Conservation (phyloP, 2,113 vertebrate genomes). For the Rhinolophus sinicus region DNA sequence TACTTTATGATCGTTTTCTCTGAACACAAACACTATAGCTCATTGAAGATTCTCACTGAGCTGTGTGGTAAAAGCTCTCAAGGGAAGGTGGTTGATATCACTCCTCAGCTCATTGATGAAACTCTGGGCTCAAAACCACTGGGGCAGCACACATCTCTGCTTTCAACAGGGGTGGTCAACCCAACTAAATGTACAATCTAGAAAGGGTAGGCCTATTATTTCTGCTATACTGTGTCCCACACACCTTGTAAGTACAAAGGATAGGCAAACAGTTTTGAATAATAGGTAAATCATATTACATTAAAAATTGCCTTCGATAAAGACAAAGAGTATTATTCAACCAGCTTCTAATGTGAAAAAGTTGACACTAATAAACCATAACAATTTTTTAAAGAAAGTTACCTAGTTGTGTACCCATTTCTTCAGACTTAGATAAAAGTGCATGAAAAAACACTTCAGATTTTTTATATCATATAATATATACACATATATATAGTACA, state of each 20-base stretch:
- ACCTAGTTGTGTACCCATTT: background rate
- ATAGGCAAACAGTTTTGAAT: background rate
- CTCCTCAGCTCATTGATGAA: background rate
- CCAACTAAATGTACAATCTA: background rate
- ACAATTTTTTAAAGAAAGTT: background rate
- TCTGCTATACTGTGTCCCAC: background rate
- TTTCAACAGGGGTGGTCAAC: background rate
- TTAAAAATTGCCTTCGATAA: slow-evolving; percentile 27
- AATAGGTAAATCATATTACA: background rate
- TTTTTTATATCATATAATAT: background rate
- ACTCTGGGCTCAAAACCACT: background rate
- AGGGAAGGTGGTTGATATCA: background rate
- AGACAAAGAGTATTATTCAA: background rate
- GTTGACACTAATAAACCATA: background rate
- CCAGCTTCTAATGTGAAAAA: background rate
- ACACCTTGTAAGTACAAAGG: background rate
- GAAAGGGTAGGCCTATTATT: background rate
- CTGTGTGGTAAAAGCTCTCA: background rate
- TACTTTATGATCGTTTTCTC: background rate
- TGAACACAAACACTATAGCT: background rate
- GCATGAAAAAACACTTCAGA: background rate
- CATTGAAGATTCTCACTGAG: background rate
- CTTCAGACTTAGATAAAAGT: background rate
- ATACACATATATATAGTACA: background rate
- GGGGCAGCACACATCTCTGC: background rate